A percentile compares a stretch with the other conserved stretches of the same genome.
Conservation (phyloP, 2,797 vertebrate genomes). For the Lerista edwardsae region DNA sequence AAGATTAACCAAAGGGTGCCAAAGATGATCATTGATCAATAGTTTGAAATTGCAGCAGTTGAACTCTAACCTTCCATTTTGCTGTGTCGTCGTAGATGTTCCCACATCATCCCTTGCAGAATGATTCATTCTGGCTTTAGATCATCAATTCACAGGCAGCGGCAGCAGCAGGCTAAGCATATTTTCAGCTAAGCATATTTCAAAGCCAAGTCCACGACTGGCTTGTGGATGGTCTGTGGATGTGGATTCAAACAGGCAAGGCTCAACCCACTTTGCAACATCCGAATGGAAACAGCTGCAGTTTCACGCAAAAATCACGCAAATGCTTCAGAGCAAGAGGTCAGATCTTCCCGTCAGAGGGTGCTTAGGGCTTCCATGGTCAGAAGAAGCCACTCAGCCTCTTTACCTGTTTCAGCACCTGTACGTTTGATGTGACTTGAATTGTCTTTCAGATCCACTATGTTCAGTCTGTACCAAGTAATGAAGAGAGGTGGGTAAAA, state of each 20-base stretch:
- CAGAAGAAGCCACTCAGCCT: not conserved
- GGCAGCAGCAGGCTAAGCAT: slow-evolving; percentile 58
- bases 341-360: not conserved
- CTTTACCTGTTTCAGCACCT: not conserved
- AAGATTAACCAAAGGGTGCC: slow-evolving; percentile 58
- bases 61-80: slow-evolving; percentile 72
- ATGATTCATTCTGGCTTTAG: slow-evolving; percentile 66
- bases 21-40: slow-evolving; percentile 73
- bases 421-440: not conserved
- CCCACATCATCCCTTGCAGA: slow-evolving; percentile 60
- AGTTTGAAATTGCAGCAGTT: slow-evolving; percentile 71
- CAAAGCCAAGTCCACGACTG: slow-evolving; percentile 27
- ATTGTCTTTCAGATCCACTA: not conserved
- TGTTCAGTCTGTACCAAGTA: not conserved
- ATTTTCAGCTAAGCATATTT: not conserved
- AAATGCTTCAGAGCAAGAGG: not conserved
- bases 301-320: no score
- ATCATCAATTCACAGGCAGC: slow-evolving; percentile 46
- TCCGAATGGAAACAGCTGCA: not conserved
- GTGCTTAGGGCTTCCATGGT: not conserved
- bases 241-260: not conserved
- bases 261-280: not conserved
- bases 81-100: slow-evolving; percentile 50
- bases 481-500: no score
- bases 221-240: not conserved